Evolutionary conservation across 1,140 invertebrate genomes (phyloP), one percentile per base, ranked within the genome.

Genomic region (Megathymus violae): DNA sequence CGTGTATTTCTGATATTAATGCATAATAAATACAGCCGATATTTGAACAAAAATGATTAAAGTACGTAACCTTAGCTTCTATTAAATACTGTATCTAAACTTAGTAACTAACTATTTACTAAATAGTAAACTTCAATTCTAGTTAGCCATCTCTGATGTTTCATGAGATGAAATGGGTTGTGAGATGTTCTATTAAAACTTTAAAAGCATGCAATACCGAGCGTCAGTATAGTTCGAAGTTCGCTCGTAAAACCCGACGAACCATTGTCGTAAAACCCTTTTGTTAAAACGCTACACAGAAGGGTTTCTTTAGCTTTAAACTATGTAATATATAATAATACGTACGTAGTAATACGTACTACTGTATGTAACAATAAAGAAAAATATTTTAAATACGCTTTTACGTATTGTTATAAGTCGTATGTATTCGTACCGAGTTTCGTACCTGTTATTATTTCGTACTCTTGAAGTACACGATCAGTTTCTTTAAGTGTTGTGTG

Each of bases 101-200:
- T 27, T 71, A 62, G 27, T 7, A 3, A 25, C 22, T 3, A 3
- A 25, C n/a, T n/a, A n/a, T n/a, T n/a, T n/a, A n/a, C n/a, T n/a
- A 25, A 25, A 3, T 3, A 31, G 27, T 31, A 34, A 67, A 51
- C 51, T 40, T 43, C 13, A 38, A 36, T 47, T 51, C 27, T 36
- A 25, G 27, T 41, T 54, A 59, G 62, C 63, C 59, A 64, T 76
- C 75, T 80, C 71, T 31, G 63, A 86, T 85, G 83, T 78, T 71
- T 76, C 63, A 69, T 86, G 83, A 80, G 61, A 77, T 73, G 82
- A 80, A 83, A 87, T 89, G 86, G 76, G 16, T 46, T 89, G 86
- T 80, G 64, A 64, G 25, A 62, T 50, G 11, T 34, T 60, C 11
- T 64, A 34, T 31, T 31, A 15, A 54, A 48, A 17, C 14, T 34